Evolutionary conservation across 2,113 vertebrate genomes (phyloP).

Genomic region (Pavo muticus): DNA sequence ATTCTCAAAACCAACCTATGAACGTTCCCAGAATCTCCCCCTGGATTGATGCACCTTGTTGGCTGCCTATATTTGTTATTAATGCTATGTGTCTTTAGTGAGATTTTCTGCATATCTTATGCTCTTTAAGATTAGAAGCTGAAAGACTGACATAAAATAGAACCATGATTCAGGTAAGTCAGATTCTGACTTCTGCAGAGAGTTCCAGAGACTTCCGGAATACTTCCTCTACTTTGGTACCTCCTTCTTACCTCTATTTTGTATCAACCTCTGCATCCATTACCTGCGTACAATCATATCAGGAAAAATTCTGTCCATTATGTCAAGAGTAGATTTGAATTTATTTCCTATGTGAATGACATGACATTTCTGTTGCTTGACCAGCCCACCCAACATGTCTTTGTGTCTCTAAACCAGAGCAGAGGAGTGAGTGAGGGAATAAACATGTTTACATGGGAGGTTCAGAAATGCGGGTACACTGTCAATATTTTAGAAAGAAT

Average conservation of each 20-base stretch:
- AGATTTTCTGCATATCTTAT: constrained; percentile 16
- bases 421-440: neutral
- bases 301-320: neutral
- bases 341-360: neutral
- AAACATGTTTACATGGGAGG: neutral
- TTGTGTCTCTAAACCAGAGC: neutral
- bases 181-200: neutral
- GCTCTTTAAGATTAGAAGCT: neutral
- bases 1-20: neutral
- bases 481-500: neutral
- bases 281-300: neutral
- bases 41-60: neutral
- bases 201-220: neutral
- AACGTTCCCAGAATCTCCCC: neutral
- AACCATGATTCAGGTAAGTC: neutral
- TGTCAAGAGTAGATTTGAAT: neutral
- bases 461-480: neutral
- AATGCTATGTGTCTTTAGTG: neutral
- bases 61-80: neutral
- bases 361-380: neutral
- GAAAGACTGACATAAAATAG: neutral
- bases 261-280: neutral
- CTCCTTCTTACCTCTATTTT: neutral
- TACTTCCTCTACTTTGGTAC: neutral
- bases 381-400: neutral